Evolutionary conservation across 1,140 invertebrate genomes (phyloP), one percentile per base, ranked within the genome.

Genomic region (Hyles vespertilio): DNA sequence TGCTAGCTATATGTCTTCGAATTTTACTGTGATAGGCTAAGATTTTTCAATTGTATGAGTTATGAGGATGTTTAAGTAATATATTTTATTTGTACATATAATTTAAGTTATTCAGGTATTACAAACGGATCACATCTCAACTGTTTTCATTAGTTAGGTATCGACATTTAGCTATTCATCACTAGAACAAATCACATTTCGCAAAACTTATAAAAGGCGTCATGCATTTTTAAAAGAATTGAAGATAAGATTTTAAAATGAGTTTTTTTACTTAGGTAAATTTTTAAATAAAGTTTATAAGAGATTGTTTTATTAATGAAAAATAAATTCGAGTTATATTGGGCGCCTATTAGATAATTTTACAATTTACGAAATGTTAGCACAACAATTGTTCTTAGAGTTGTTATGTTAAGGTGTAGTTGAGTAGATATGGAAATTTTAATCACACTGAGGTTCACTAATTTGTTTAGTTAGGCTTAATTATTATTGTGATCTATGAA

Each of bases 21-120:
- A 77, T 77, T 74, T 63, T 69, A 71, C 72, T 80, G 77, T 80
- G 77, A 80, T 80, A 72, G 64, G 65, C 49, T 64, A 68, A 45
- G 22, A 53, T 50, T 53, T 52, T 62, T 51, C 47, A 54, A 53
- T 54, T 55, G 43, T 58, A 51, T 22, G 36, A 63, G 50, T 63
- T 40, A 22, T 22, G 36, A 40, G 36, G 8, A 40, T 40, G 36
- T 5, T 40, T 40, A 5, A 5, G 4, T 40, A 40, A 40, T 40
- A 22, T 22, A 22, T 22, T 22, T 40, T 40, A 5, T 40, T 40
- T 40, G 36, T 40, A 40, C 36, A 40, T 40, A 40, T 5, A 40
- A 22, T 22, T 22, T 22, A 22, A 22, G 22, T 5, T 40, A 40
- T 40, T 5, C 36, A 40, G 36, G 36, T 40, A 40, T 22, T 40